Evolutionary conservation across 1,140 invertebrate genomes (phyloP), one percentile per base, ranked within the genome.

Genomic region (Cheumatopsyche charites): DNA sequence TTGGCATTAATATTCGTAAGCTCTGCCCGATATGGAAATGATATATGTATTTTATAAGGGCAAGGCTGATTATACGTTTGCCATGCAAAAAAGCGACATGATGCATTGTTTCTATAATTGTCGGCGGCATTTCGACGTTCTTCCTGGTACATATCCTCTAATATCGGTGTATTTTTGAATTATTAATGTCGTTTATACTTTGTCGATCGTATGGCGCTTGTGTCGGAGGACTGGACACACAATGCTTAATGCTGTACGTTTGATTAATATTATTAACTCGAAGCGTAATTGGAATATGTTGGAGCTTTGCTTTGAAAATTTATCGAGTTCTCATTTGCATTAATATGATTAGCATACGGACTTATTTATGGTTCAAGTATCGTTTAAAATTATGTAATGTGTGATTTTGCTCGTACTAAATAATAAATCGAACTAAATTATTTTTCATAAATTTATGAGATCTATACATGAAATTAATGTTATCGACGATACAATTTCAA

Each of bases 21-120:
- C 55, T 58, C 23, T 23, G 55, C 55, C 55, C 55, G 55, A 58
- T 58, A 58, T 58, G 55, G 55, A 58, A 58, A 26, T 58, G 55
- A 58, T 26, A 58, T 26, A 25, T 58, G 55, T 58, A 58, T 58
- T 58, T 58, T 58, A 58, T 58, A 58, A 58, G 55, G 55, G 55
- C 55, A 58, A 58, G 55, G 55, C 55, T 58, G 55, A 58, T 25
- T 25, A 58, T 58, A 58, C 47, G 47, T 52, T 52, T 52, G 47
- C 47, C 19, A 52, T 52, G 47, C 15, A 58, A 58, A 58, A 58
- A 58, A 58, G 23, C 23, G 23, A 58, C 55, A 26, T 26, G 55
- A 58, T 58, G 55, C 55, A 58, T 58, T 58, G 55, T 58, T 58
- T 25, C 55, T 23, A 58, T 26, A 58, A 58, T 58, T 58, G 55